Evolutionary conservation across 2,888 invertebrate genomes (phyloP).

Genomic region (Megaustenia siamemsis): DNA sequence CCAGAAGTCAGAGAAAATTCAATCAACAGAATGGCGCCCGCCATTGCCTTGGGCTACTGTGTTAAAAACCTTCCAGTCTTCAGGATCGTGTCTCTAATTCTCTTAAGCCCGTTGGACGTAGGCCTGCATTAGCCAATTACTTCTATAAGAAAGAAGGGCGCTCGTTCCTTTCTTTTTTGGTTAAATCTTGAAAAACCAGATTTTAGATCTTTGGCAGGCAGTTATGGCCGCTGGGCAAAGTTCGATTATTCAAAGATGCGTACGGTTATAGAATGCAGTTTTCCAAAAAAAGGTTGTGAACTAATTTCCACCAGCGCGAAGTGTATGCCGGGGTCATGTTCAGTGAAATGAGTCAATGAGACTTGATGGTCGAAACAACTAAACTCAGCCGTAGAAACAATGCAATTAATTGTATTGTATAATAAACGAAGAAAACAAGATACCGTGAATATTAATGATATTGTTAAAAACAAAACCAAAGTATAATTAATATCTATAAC

Average conservation of each 20-base stretch:
- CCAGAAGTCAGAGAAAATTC: conserved; percentile 51
- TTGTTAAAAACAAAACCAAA: too few relatives aligned
- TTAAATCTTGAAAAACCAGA: conserved; percentile 7
- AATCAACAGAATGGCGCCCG: conserved; percentile 39
- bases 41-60: conserved; percentile 30
- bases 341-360: too few relatives aligned
- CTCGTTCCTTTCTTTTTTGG: not conserved
- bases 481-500: too few relatives aligned
- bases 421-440: too few relatives aligned
- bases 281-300: not conserved
- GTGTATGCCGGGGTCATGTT: too few relatives aligned
- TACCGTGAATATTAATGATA: too few relatives aligned
- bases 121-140: conserved; percentile 53
- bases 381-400: too few relatives aligned
- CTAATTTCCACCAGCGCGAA: not conserved
- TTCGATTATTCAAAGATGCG: not conserved
- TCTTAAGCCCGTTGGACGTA: conserved; percentile 42
- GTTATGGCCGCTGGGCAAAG: conserved; percentile 1
- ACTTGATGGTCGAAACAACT: too few relatives aligned
- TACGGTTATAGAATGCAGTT: not conserved
- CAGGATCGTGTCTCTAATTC: conserved; percentile 37
- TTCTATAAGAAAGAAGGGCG: not conserved
- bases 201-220: not conserved
- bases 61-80: conserved; percentile 1
- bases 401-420: too few relatives aligned